A percentile compares a stretch with the other conserved stretches of the same genome.
Conservation (phyloP, 2,797 vertebrate species). For the Discoglossus pictus region DNA sequence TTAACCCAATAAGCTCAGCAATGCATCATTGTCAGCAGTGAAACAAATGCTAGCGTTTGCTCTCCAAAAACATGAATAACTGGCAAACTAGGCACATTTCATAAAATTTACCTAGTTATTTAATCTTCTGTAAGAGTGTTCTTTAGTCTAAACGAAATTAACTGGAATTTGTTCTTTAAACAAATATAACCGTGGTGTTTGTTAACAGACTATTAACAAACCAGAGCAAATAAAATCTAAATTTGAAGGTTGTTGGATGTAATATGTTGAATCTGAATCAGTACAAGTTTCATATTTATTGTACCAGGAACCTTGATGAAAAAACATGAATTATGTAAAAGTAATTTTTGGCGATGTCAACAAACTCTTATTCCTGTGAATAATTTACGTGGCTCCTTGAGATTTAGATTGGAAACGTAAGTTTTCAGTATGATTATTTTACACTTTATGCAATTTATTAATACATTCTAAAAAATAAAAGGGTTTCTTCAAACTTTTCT, state of each 20-base stretch:
- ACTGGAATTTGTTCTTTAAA: too few species aligned
- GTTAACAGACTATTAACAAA: conserved; percentile 1
- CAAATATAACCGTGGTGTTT: conserved; percentile 24
- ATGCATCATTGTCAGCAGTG: too few species aligned
- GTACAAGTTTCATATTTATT: conserved; percentile 26
- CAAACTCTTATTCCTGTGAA: conserved; percentile 18
- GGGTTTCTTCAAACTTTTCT: too few species aligned
- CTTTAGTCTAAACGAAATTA: too few species aligned
- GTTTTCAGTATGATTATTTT: conserved; percentile 2
- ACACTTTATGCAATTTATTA: conserved; percentile 17
- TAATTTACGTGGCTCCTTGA: conserved; percentile 11
- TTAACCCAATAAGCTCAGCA: too few species aligned
- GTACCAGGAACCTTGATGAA: neutral
- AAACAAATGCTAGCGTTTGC: too few species aligned
- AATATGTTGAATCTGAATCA: conserved; percentile 24
- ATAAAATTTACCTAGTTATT: too few species aligned
- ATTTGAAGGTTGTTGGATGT: conserved; percentile 5
- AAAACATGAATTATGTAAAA: conserved; percentile 29
- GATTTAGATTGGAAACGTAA: neutral
- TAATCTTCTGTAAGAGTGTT: too few species aligned
- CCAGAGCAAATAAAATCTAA: conserved; percentile 8
- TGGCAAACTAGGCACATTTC: too few species aligned
- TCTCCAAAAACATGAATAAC: too few species aligned
- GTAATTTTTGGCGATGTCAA: conserved; percentile 14
- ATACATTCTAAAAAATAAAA: too few species aligned